Base-by-base conservation (phyloP, 2,113 vertebrate genomes). In the Lipophrys pholis region DNA sequence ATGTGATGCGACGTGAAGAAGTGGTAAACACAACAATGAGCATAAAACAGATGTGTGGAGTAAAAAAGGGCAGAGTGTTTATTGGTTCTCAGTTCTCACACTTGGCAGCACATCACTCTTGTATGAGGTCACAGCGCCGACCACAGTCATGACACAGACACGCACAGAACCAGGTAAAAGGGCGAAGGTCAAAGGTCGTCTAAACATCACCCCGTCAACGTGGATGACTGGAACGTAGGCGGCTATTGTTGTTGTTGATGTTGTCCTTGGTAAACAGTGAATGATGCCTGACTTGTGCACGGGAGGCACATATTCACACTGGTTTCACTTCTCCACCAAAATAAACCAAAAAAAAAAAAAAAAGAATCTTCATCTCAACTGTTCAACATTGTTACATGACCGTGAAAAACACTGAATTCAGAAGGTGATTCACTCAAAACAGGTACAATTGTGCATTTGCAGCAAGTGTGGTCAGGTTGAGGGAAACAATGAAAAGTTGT, bases 121-220 rank as follows among this genome's bases (percentile, higher is more conserved):
- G 54, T 14, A 0, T 2, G 92, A 97, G 96, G 92, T 97, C 97
- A 98, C 89, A 92, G 95, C 93, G 94, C 95, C 93, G 46, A 30
- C 73, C 15, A 54, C 83, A 80, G 43, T 73, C 80, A 80, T 39
- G 52, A 80, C 72, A 59, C 49, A 81, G 40, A 61, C 36, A 69
- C 78, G 78, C 52, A 59, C 53, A 81, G n/a, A 78, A 73, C 21
- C 53, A 71, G 59, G 53, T 71, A 61, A 70, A 77, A 53, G 75
- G 21, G 75, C 12, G 41, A 61, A n/a, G 73, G 30, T 84, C 69
- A 76, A 69, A 68, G 72, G 62, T 68, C 61, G 71, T 59, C 42
- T 69, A 63, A 14, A 67, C 42, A 56, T 60, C 59, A 49, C 41
- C 72, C 40, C 30, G 15, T 77, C 76, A 50, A 65, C 66, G 48